Evolutionary conservation across 1,140 invertebrate genomes (phyloP), one percentile per base, ranked within the genome.

Genomic region (Paralvinella palmiformis): DNA sequence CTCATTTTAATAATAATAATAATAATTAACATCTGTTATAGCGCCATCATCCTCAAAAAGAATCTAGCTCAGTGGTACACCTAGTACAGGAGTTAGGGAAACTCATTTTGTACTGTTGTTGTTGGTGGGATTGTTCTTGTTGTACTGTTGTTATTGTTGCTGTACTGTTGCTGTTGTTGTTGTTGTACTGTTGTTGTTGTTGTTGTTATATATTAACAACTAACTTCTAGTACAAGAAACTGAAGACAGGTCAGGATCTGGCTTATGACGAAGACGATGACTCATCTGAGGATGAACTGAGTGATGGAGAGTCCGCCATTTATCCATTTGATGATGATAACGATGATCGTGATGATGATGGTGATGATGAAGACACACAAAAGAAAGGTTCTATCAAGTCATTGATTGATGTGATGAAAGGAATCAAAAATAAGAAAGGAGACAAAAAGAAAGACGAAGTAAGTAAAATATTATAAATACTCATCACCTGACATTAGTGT

Each of bases 151-250:
- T n/a, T n/a, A n/a, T n/a, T n/a, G 22, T 27, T 31, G 32, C 6
- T 56, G 17, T 20, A 31, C 32, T 56, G 3, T 24, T 29, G 17
- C 27, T 48, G 45, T 48, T 57, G 27, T 57, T 27, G 35, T 57
- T 57, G 10, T n/a, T n/a, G n/a, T n/a, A n/a, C n/a, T n/a, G n/a
- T n/a, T n/a, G n/a, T n/a, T n/a, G 37, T 41, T 41, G 10, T 41
- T 41, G 37, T 41, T 41, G 37, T 41, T 41, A 10, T 41, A 41
- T 41, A n/a, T n/a, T n/a, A n/a, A n/a, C n/a, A n/a, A n/a, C n/a
- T n/a, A n/a, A n/a, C 37, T 10, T 41, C 10, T 45, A 60, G 58
- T 41, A 60, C 35, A 60, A 60, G 58, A 60, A 60, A 32, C 24
- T 60, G 37, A 60, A 60, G 37, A 24, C 33, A 24, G 58, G 41